Conservation (phyloP, 1,140 invertebrate species). For the Drosophila pseudoobscura region DNA sequence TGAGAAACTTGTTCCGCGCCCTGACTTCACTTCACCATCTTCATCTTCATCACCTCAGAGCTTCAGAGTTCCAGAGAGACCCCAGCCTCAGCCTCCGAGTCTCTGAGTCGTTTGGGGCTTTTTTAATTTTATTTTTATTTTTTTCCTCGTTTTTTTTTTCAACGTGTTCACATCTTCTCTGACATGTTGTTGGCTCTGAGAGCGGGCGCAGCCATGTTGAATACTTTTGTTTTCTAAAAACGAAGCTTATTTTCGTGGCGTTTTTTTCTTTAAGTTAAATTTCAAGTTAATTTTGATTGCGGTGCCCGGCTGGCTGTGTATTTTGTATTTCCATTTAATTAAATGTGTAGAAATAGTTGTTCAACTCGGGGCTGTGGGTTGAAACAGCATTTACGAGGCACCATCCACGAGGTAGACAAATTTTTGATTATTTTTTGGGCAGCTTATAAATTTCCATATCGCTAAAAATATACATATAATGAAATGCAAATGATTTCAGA, state of each 20-base stretch:
- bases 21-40: conserved; percentile 59
- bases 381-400: not conserved
- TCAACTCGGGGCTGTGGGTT: conserved; percentile 20
- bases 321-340: conserved; percentile 60
- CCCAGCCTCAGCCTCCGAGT: conserved; percentile 23
- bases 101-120: conserved; percentile 36
- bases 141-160: conserved; percentile 6
- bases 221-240: conserved; percentile 79
- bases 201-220: conserved; percentile 69
- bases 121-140: conserved; percentile 44
- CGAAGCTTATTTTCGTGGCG: conserved; percentile 39
- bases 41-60: conserved; percentile 53
- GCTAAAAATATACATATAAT: conserved; percentile 13
- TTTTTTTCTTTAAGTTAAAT: conserved; percentile 37
- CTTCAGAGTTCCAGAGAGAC: not conserved
- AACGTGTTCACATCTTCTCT: conserved; percentile 47
- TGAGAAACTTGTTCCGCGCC: conserved; percentile 72
- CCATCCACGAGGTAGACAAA: not conserved
- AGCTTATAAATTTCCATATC: not conserved
- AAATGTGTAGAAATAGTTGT: conserved; percentile 29
- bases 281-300: conserved; percentile 65
- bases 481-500: not conserved
- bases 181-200: conserved; percentile 10
- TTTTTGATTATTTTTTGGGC: conserved; percentile 25
- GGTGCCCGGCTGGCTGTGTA: conserved; percentile 17